Base-by-base conservation (phyloP, 2,888 invertebrate genomes). In the Drosophila dives region DNA sequence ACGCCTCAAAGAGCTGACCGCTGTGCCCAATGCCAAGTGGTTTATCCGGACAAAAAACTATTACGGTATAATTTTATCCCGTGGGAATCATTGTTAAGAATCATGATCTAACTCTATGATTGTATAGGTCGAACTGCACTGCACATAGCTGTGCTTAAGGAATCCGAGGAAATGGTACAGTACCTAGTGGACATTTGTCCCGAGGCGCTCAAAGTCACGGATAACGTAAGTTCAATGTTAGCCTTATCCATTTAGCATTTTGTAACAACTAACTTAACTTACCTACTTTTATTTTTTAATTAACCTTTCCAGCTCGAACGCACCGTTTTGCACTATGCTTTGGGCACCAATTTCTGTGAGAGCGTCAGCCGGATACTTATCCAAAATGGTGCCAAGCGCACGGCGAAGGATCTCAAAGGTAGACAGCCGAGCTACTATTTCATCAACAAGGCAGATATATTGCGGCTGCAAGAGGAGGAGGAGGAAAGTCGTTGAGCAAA, bases 401-500 rank as follows among this genome's bases (percentile, higher is more conserved):
- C 97, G 1, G 94, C 95, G 5, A 97, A 98, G 92, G 98, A 98
- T 93, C 94, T 98, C 90, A 97, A 97, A 93, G 97, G 97, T 65
- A 95, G 98, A 51, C 97, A 97, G 90, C 97, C 98, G 1, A 96
- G 97, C 42, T 98, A 97, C 93, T 98, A 98, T 93, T 98, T 97
- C 92, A 97, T 98, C 95, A 97, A 98, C 92, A 97, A 97, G 92
- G 96, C 97, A 0, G 98, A 98, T 80, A 97, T 98, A 87, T 93
- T 96, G 73, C 94, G 96, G 74, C 94, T 98, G 50, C 97, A 97
- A 91, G 97, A 97, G 89, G 97, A 98, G 92, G 97, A 98, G 90
- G 95, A 96, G 63, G 93, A 92, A 75, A 91, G 86, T 70, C 93
- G 91, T 80, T 92, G 75, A 92, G 56, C 78, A 62, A 45, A 72